Conservation (phyloP, 2,888 invertebrate genomes). For the Tetragnatha montana region DNA sequence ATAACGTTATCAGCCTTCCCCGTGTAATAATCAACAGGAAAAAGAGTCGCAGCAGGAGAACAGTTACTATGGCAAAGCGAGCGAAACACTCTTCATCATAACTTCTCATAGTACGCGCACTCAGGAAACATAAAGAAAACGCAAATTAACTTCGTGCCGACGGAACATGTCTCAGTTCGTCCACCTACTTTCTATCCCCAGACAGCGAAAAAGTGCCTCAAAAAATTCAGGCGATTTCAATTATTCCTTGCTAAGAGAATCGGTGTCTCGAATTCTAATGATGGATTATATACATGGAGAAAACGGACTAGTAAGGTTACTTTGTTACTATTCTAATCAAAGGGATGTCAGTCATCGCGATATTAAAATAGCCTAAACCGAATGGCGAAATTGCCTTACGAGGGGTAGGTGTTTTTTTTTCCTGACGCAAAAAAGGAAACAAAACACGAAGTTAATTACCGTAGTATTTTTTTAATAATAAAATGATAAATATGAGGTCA, state of each 20-base stretch:
- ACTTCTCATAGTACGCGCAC: conserved; percentile 5
- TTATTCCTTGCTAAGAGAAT: conserved; percentile 38
- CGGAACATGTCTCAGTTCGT: conserved; percentile 37
- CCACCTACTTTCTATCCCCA: conserved; percentile 5
- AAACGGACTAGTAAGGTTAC: conserved; percentile 7
- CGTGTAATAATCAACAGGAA: not conserved
- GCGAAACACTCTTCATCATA: conserved; percentile 27
- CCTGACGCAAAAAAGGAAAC: not conserved
- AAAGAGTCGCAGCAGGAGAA: conserved; percentile 5
- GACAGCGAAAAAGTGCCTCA: conserved; percentile 7
- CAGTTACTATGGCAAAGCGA: conserved; percentile 51
- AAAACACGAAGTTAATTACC: not conserved
- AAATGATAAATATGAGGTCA: not conserved
- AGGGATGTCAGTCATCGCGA: conserved; percentile 10
- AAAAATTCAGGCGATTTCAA: conserved; percentile 55
- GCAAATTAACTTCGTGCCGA: conserved; percentile 53
- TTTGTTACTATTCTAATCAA: conserved; percentile 18
- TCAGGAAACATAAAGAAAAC: conserved; percentile 30
- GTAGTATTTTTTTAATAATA: not conserved
- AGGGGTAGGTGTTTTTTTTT: not conserved
- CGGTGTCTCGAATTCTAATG: conserved; percentile 63
- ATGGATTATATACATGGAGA: conserved; percentile 49
- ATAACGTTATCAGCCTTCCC: not conserved
- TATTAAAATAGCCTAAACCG: conserved; percentile 20
- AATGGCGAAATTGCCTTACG: not conserved